phyloP scores from a whole-genome alignment of 1,140 invertebrate genomes.

The Tyrophagus putrescentiae region DNA sequence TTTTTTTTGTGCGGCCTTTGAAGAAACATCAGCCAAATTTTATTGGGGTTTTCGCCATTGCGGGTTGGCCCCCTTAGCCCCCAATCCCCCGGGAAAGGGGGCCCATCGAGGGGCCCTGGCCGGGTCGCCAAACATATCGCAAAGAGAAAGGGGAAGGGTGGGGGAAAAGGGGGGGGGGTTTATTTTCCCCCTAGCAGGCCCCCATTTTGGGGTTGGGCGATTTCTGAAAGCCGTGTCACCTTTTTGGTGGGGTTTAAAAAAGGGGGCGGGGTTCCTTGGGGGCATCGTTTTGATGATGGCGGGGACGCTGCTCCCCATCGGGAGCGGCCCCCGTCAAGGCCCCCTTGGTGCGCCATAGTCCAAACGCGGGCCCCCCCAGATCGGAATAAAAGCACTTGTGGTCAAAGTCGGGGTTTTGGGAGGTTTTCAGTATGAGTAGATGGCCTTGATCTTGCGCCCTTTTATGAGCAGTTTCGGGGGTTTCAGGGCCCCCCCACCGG shows the following conservation, averaged over 20 bases:
- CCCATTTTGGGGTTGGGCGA: conserved; percentile 41
- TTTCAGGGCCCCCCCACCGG: conserved; percentile 77
- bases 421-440: conserved; percentile 78
- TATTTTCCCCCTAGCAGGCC: conserved; percentile 39
- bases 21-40: conserved; percentile 38
- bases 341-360: conserved; percentile 79
- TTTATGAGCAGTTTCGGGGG: conserved; percentile 82
- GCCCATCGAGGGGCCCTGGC: conserved; percentile 68
- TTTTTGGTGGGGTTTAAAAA: conserved; percentile 42
- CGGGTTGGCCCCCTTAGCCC: conserved; percentile 56
- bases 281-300: conserved; percentile 39
- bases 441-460: conserved; percentile 79
- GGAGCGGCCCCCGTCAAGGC: conserved; percentile 67
- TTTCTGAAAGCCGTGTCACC: conserved; percentile 40
- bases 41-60: conserved; percentile 50
- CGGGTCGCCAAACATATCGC: conserved; percentile 88
- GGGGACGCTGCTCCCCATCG: conserved; percentile 36
- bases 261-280: conserved; percentile 35
- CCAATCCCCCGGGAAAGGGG: conserved; percentile 57
- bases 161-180: conserved; percentile 63
- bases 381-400: conserved; percentile 76
- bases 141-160: conserved; percentile 84
- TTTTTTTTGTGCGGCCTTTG: too few relatives aligned
- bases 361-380: conserved; percentile 88
- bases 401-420: conserved; percentile 83